Evolutionary conservation across 2,113 vertebrate genomes (phyloP).

Genomic region (Cricetomys ansorgei): DNA sequence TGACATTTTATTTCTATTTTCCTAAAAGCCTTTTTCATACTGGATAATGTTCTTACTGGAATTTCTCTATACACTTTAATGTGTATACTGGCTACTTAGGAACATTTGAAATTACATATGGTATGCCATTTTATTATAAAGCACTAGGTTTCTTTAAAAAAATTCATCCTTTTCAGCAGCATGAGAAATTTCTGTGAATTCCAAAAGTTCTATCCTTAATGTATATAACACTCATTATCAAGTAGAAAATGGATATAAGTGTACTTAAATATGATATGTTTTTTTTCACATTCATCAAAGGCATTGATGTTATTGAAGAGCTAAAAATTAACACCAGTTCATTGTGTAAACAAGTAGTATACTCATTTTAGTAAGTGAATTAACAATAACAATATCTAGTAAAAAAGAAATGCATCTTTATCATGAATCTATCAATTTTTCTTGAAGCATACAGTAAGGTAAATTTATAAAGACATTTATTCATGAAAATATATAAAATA

Average conservation of each 20-base stretch:
- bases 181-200: not conserved
- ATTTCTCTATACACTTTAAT: not conserved
- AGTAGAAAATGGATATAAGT: not conserved
- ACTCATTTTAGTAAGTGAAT: not conserved
- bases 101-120: not conserved
- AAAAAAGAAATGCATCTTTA: not conserved
- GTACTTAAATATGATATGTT: not conserved
- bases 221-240: not conserved
- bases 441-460: not conserved
- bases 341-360: not conserved
- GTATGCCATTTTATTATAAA: not conserved
- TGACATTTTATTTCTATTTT: not conserved
- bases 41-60: constrained; percentile 3
- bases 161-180: constrained; percentile 7
- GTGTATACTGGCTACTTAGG: not conserved
- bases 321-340: not conserved
- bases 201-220: not conserved
- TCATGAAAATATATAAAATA: not conserved
- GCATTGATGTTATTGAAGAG: not conserved
- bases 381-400: not conserved
- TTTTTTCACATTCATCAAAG: not conserved
- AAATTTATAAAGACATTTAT: not conserved
- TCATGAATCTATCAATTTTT: not conserved
- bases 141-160: not conserved
- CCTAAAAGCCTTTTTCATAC: not conserved